phyloP scores from a whole-genome alignment of 2,888 invertebrate species.

The Ornithoptera priamus region DNA sequence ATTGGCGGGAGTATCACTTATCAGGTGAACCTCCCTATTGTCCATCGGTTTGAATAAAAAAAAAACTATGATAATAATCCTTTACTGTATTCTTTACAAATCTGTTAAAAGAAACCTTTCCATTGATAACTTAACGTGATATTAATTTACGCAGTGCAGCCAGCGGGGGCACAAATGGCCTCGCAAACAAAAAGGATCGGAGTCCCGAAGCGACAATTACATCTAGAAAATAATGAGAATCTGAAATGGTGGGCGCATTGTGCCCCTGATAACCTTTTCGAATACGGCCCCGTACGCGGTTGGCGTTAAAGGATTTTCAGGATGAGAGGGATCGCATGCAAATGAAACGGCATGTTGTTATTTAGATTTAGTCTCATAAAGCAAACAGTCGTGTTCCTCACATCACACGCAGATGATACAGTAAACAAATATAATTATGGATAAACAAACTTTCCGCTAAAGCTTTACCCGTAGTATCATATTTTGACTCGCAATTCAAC shows the following conservation, averaged over 20 bases:
- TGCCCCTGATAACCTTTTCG: constrained; percentile 22
- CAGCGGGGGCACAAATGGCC: constrained; percentile 18
- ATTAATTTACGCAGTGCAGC: not conserved
- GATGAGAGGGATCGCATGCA: constrained; percentile 7
- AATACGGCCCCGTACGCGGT: constrained; percentile 5
- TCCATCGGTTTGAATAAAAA: too few species aligned
- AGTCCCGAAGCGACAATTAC: constrained; percentile 27
- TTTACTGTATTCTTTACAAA: not conserved
- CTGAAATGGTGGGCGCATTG: constrained; percentile 27
- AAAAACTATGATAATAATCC: not conserved
- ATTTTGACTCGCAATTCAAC: not conserved
- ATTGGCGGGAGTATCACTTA: too few species aligned
- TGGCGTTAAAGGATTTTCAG: constrained; percentile 13
- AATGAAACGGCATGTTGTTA: constrained; percentile 9
- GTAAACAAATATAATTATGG: not conserved
- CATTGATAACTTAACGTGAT: not conserved
- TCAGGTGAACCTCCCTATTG: not conserved
- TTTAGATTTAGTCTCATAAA: not conserved
- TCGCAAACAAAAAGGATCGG: constrained; percentile 20
- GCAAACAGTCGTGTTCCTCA: not conserved
- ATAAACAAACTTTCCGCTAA: not conserved
- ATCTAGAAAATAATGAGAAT: constrained; percentile 27
- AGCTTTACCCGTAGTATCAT: not conserved
- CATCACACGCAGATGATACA: not conserved
- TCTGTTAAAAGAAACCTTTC: not conserved